Conservation (phyloP, 2,797 vertebrate genomes). For the Halcyon badia region DNA sequence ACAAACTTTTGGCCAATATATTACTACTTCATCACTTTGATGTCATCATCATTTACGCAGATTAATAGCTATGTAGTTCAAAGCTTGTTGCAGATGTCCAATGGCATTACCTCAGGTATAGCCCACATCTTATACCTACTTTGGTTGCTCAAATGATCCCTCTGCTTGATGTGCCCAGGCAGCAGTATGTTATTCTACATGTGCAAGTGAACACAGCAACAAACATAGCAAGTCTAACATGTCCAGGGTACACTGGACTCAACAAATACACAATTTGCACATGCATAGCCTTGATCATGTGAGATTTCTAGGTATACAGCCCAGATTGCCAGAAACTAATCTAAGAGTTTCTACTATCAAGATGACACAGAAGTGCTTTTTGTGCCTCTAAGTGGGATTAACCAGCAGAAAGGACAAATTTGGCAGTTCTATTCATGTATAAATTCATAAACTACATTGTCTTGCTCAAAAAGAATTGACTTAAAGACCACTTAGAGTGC, state of each 20-base stretch:
- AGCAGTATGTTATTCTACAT: neutral
- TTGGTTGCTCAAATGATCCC: fast-evolving
- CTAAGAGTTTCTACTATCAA: neutral
- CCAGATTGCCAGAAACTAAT: neutral
- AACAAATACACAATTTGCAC: neutral
- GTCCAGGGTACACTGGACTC: neutral
- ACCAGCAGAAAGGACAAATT: neutral
- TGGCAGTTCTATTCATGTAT: neutral
- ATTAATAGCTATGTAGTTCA: neutral
- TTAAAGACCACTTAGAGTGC: neutral
- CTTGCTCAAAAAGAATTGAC: neutral
- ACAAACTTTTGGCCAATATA: neutral
- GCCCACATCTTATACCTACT: neutral
- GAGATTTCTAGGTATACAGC: neutral
- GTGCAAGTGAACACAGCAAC: neutral
- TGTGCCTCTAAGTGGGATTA: neutral
- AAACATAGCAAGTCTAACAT: neutral
- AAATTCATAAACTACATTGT: neutral
- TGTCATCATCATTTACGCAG: neutral
- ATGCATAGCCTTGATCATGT: neutral
- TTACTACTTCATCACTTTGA: neutral
- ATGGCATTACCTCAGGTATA: neutral
- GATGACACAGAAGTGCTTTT: neutral
- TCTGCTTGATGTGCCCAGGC: neutral
- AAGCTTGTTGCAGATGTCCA: neutral